phyloP scores from a whole-genome alignment of 2,888 invertebrate species.

The Chaetogeoica ovagalla region DNA sequence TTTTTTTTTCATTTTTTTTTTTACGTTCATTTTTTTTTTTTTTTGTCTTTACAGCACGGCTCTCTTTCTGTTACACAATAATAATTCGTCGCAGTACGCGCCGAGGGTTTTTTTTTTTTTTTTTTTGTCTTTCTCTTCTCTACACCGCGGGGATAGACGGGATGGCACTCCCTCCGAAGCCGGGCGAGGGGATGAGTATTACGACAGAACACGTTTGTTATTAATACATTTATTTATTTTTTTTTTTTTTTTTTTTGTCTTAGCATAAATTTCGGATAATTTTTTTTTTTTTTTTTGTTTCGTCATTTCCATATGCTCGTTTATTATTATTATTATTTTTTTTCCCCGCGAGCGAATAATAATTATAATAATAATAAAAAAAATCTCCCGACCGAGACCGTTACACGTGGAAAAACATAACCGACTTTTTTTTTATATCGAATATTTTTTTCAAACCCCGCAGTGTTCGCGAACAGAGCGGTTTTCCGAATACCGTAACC shows the following conservation, averaged over 20 bases:
- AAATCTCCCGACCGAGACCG: constrained; percentile 5
- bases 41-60: constrained; percentile 22
- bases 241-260: constrained; percentile 40
- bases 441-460: constrained; percentile 9
- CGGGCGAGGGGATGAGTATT: constrained; percentile 24
- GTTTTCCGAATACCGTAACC: no score
- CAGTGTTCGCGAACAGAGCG: no score
- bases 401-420: constrained; percentile 29
- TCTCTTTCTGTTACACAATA: constrained; percentile 25
- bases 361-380: neutral
- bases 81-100: no score
- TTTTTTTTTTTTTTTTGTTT: constrained; percentile 28
- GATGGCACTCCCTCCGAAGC: no score
- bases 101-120: constrained; percentile 1
- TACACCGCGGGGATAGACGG: no score
- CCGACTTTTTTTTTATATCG: constrained; percentile 12
- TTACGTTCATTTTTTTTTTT: neutral
- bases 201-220: constrained; percentile 29
- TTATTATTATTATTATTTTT: neutral
- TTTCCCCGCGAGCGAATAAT: constrained; percentile 21
- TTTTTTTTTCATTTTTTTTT: neutral
- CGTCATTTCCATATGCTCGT: neutral
- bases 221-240: constrained; percentile 15
- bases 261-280: constrained; percentile 38
- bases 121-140: no score